These are phyloP conservation scores for Bombus confusus DNA, from an alignment of 1,140 invertebrate species.

Conservation along the genomic window DNA sequence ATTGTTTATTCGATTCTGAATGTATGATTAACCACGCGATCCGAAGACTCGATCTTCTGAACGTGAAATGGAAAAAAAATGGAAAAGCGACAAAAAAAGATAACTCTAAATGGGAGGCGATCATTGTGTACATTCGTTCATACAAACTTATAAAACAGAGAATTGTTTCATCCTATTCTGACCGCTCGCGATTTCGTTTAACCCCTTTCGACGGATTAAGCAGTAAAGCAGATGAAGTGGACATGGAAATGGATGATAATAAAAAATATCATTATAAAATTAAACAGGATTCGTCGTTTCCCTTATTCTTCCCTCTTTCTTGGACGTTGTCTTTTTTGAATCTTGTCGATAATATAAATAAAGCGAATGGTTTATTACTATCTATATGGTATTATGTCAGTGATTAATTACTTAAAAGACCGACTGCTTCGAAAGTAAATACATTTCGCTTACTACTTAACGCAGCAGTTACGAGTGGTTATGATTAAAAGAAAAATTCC, in stretches of 20 bases:
- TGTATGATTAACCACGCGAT: constrained; percentile 70
- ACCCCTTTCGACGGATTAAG: background rate
- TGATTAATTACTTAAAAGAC: too few species aligned
- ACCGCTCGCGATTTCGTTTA: constrained; percentile 6
- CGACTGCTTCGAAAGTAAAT: background rate
- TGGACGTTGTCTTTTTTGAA: too few species aligned
- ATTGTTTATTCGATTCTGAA: constrained; percentile 72
- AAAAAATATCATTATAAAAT: constrained; percentile 35
- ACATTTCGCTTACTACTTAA: background rate
- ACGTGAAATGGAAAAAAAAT: constrained; percentile 11
- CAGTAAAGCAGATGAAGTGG: constrained; percentile 3
- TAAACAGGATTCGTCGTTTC: background rate
- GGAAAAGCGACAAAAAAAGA: constrained; percentile 21
- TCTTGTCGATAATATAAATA: too few species aligned
- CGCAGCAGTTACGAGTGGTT: background rate
- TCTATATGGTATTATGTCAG: too few species aligned
- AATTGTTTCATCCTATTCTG: constrained; percentile 16
- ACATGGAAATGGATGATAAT: constrained; percentile 31
- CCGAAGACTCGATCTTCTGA: constrained; percentile 15
- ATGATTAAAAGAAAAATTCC: background rate
- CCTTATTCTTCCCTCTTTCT: fast-evolving
- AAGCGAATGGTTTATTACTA: too few species aligned
- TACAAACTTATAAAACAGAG: constrained; percentile 72
- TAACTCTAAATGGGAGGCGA: background rate
- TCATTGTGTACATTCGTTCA: constrained; percentile 76